Evolutionary conservation across 2,797 vertebrate genomes (phyloP).

Genomic region (Phalanger gymnotis): DNA sequence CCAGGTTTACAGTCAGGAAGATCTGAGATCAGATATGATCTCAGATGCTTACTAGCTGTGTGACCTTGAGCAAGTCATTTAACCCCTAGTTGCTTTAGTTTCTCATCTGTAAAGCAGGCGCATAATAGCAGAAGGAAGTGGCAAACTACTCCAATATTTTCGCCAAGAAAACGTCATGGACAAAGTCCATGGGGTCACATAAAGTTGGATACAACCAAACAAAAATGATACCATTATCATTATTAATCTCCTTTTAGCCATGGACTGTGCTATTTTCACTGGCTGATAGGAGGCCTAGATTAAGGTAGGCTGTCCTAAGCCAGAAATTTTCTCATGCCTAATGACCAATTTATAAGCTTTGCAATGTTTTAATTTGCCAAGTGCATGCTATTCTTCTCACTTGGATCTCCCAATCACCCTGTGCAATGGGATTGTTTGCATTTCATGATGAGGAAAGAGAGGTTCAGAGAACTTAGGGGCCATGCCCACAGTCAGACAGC

Average conservation of each 20-base stretch:
- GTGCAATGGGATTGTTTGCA: not conserved
- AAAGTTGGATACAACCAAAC: not conserved
- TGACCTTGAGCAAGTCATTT: not conserved
- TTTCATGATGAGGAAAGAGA: not conserved
- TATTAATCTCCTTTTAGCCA: not conserved
- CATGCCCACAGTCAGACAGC: not conserved
- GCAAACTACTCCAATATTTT: not conserved
- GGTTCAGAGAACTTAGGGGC: not conserved
- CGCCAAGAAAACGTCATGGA: not conserved
- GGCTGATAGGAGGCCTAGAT: not conserved
- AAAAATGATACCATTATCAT: not conserved
- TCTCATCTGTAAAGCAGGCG: not conserved
- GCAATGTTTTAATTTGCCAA: not conserved
- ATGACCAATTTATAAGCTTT: not conserved
- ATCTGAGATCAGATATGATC: not conserved
- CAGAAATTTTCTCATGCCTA: not conserved
- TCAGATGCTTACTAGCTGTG: not conserved
- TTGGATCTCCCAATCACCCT: not conserved
- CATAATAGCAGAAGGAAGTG: not conserved
- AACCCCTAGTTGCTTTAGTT: not conserved
- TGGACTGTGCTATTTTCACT: not conserved
- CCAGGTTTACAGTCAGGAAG: not conserved
- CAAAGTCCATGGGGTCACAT: not conserved
- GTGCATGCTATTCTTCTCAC: not conserved
- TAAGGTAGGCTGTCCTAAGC: not conserved